Evolutionary conservation across 2,113 vertebrate genomes (phyloP).

Genomic region (Pandion haliaetus): DNA sequence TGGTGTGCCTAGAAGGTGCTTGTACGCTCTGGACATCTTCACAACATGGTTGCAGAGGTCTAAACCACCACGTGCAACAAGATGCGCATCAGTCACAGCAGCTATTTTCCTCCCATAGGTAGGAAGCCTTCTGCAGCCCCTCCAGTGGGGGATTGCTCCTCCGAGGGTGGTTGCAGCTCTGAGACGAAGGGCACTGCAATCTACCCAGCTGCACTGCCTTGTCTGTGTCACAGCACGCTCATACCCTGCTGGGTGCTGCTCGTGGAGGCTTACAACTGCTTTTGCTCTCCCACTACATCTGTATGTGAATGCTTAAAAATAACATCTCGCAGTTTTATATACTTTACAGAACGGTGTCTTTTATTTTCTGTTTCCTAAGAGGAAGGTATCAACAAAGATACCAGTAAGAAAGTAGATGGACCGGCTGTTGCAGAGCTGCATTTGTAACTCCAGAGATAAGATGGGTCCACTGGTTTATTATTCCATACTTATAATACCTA

Average conservation of each 20-base stretch:
- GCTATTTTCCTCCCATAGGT: neutral
- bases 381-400: neutral
- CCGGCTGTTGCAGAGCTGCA: neutral
- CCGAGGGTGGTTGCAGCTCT: fast-evolving
- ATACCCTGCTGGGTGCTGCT: neutral
- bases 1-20: neutral
- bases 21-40: neutral
- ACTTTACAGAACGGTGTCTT: neutral
- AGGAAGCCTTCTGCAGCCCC: neutral
- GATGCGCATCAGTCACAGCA: fast-evolving
- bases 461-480: neutral
- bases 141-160: neutral
- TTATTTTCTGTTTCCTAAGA: neutral
- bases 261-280: neutral
- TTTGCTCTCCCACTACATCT: neutral
- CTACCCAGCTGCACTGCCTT: neutral
- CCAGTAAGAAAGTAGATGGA: neutral
- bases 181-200: neutral
- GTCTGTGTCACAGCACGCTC: fast-evolving
- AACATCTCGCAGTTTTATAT: neutral
- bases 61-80: neutral
- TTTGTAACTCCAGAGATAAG: neutral
- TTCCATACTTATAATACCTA: neutral
- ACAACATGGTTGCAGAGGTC: neutral
- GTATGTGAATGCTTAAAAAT: neutral